Conservation (phyloP, 2,113 vertebrate genomes). For the Colius striatus region DNA sequence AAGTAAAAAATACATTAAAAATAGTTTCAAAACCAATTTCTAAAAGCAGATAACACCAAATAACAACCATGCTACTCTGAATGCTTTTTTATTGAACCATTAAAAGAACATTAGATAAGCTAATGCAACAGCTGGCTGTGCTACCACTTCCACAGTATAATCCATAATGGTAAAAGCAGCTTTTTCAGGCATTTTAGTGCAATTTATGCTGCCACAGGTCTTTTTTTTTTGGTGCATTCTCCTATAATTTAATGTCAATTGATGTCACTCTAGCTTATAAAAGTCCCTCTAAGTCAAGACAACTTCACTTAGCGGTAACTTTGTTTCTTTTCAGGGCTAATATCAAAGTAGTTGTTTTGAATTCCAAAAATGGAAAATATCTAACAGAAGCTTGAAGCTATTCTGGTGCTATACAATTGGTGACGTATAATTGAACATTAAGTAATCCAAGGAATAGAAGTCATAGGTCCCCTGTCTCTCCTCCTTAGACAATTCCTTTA, state of each 20-base stretch:
- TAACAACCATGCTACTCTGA: constrained; percentile 11
- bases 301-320: constrained; percentile 49
- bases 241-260: constrained; percentile 60
- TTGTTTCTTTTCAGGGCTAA: constrained; percentile 42
- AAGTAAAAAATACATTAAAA: constrained; percentile 61
- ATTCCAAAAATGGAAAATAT: constrained; percentile 21
- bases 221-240: constrained; percentile 31
- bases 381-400: constrained; percentile 45
- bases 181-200: constrained; percentile 67
- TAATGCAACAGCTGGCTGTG: constrained; percentile 62
- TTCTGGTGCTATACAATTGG: constrained; percentile 60
- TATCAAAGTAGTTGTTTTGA: constrained; percentile 54
- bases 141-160: constrained; percentile 56
- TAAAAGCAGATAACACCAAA: not conserved
- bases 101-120: constrained; percentile 56
- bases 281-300: constrained; percentile 49
- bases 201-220: constrained; percentile 61
- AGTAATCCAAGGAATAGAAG: constrained; percentile 83
- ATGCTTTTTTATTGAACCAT: constrained; percentile 33
- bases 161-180: constrained; percentile 57
- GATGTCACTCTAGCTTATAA: constrained; percentile 49
- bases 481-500: constrained; percentile 70
- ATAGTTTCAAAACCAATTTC: constrained; percentile 25
- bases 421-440: constrained; percentile 85
- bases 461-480: constrained; percentile 76